Conservation (phyloP, 2,888 invertebrate species). For the Saturnia japonica region DNA sequence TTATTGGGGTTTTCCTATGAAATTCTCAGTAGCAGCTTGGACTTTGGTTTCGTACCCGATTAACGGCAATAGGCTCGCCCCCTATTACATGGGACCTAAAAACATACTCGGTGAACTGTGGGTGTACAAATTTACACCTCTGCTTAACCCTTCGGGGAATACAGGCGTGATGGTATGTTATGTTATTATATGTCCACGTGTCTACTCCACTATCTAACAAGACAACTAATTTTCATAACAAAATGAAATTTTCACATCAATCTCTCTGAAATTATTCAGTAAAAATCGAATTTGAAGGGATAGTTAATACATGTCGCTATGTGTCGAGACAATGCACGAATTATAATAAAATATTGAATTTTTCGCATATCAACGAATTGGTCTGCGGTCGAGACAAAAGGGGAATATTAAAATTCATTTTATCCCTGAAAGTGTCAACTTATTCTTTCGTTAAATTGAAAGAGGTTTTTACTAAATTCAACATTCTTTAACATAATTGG, state of each 20-base stretch:
- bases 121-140: too few relatives aligned
- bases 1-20: too few relatives aligned
- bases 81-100: too few relatives aligned
- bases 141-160: too few relatives aligned
- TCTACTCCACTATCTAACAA: slow-evolving; percentile 45
- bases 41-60: too few relatives aligned
- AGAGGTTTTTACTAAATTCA: background rate
- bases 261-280: slow-evolving; percentile 72
- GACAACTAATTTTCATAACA: slow-evolving; percentile 59
- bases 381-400: slow-evolving; percentile 35
- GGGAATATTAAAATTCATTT: slow-evolving; percentile 35
- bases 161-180: too few relatives aligned
- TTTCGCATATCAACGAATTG: slow-evolving; percentile 39
- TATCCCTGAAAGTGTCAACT: slow-evolving; percentile 29
- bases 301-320: slow-evolving; percentile 63
- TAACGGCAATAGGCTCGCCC: too few relatives aligned
- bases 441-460: slow-evolving; percentile 22
- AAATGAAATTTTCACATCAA: slow-evolving; percentile 51
- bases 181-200: background rate
- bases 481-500: background rate
- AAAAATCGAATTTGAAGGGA: slow-evolving; percentile 63
- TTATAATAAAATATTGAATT: slow-evolving; percentile 68
- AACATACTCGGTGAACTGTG: too few relatives aligned
- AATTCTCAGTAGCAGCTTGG: too few relatives aligned
- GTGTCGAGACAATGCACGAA: slow-evolving; percentile 62